Conservation (phyloP, 2,797 vertebrate species). For the Sebastes cheni region DNA sequence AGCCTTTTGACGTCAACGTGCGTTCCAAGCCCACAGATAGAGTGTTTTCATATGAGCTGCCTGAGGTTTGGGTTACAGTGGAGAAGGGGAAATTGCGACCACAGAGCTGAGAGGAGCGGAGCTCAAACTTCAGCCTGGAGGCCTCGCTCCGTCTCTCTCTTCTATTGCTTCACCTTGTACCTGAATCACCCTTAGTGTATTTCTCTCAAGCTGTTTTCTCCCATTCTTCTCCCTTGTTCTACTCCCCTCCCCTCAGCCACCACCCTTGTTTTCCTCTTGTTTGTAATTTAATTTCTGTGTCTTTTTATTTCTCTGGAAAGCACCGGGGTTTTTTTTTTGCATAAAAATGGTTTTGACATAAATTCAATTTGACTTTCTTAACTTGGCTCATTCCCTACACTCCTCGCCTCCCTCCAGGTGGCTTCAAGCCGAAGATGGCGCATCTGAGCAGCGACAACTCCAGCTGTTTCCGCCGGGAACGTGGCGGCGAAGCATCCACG, state of each 20-base stretch:
- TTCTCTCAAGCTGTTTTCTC: not conserved
- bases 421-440: constrained; percentile 9
- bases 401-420: constrained; percentile 20
- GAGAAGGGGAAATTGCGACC: constrained; percentile 76
- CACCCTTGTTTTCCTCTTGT: not conserved
- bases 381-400: not conserved
- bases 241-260: not conserved
- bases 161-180: not conserved
- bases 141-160: constrained; percentile 14
- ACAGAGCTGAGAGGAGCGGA: constrained; percentile 57
- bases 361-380: constrained; percentile 14
- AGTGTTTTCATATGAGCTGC: constrained; percentile 74
- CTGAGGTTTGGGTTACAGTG: constrained; percentile 67
- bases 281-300: not conserved
- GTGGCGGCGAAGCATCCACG: constrained; percentile 1
- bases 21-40: constrained; percentile 57
- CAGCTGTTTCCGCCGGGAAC: constrained; percentile 63
- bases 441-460: constrained; percentile 38
- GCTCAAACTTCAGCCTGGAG: constrained; percentile 47
- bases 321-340: not conserved
- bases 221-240: not conserved
- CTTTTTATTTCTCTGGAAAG: constrained; percentile 1
- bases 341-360: constrained; percentile 15
- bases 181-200: constrained; percentile 9
- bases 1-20: constrained; percentile 78